Evolutionary conservation across 2,113 vertebrate genomes (phyloP), one percentile per base, ranked within the genome.

Genomic region (Vidua macroura): DNA sequence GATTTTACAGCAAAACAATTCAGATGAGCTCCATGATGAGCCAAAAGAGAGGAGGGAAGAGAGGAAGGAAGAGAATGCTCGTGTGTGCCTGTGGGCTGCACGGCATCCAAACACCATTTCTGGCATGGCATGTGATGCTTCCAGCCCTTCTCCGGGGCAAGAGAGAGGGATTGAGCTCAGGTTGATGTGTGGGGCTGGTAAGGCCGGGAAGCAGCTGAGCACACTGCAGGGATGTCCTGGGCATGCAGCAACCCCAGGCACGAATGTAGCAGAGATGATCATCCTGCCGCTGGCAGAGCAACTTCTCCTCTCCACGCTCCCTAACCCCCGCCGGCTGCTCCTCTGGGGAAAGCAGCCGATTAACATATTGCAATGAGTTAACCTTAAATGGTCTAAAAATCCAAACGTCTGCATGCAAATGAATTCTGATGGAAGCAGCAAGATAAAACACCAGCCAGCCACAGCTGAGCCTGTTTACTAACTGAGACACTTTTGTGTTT

Each of bases 341-440:
- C 84, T 83, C 49, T 22, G 0, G 27, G 91, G 75, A 91, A 87
- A 88, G 55, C 76, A 85, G 67, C 19, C 2, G 3, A 86, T 93
- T 93, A 92, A 84, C 79, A 64, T 86, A 81, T 72, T 84, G 92
- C 94, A 93, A 79, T 24, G 69, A 95, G 78, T 82, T 97, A 88
- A 93, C 94, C 94, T 95, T 95, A 95, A 95, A 92, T 87, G 86
- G 94, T 93, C 86, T 93, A 78, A 92, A 91, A 86, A 75, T 64
- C 69, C 86, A 84, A 93, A 92, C 18, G 31, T 39, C 86, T 85
- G 80, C 69, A 69, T 73, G 91, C 44, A 93, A 91, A 93, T 72
- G 16, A 78, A 56, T 74, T 79, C 86, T 72, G 81, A 79, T 89
- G 86, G 73, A 63, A 84, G n/a, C 76, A 78, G 52, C 1, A 2